Base-by-base conservation (phyloP, 2,113 vertebrate genomes). In the Actenoides lindsayi region DNA sequence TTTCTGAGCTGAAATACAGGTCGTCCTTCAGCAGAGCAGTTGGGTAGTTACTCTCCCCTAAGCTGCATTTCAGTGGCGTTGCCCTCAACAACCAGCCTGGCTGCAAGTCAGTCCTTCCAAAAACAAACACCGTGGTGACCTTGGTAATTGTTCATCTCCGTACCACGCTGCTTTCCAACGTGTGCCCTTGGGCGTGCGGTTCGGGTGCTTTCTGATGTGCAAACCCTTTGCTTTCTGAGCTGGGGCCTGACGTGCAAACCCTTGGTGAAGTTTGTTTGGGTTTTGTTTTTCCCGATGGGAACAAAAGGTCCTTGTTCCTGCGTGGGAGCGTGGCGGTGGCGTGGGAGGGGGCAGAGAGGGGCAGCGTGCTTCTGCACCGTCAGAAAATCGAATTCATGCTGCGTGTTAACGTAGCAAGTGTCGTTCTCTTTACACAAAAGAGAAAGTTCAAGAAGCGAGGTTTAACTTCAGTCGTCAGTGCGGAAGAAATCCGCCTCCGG, bases 121-220 rank as follows among this genome's bases (percentile, higher is more conserved):
- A 85, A 75, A 23, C 59, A 56, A 48, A 59, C 9, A 12, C 8
- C 2, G 27, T 31, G 24, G 31, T 35, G 76, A 44, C 80, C 57
- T 75, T 63, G 51, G 51, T 18, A 27, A 35, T 6, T 1, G 1
- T 68, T 71, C 48, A 17, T 48, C 67, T 44, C 60, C 4, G 0
- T 16, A n/a, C 56, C 8, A 0, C 1, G 1, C 19, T 62, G 20
- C 46, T 83, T 48, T 48, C 44, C 13, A 51, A 28, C n/a, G 5
- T 31, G 0, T 17, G 27, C 53, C 42, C 77, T 46, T 0, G 3
- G 56, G 46, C 46, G 11, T 3, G 0, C 1, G 17, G 11, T 14
- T 63, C 0, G 2, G 69, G 28, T 53, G 27, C 76, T 79, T 39
- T 51, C 19, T 15, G 8, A 20, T 5, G 28, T 41, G 27, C 20